Base-by-base conservation (phyloP, 1,140 invertebrate genomes). In the Caenorhabditis briggsae region DNA sequence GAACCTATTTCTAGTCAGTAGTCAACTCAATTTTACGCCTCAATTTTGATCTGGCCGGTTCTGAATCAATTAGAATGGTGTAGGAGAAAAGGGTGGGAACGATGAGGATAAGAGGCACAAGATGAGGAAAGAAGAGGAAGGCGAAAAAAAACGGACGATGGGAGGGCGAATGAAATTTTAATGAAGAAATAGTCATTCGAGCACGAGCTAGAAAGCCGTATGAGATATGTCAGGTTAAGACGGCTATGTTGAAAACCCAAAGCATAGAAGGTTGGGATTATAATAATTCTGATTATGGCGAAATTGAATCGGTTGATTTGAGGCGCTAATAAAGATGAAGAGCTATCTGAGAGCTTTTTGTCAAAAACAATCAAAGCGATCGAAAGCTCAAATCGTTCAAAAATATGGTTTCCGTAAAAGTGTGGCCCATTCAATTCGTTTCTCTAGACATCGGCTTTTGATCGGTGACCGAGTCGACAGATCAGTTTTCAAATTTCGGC, bases 21-120 rank as follows among this genome's bases (percentile, higher is more conserved):
- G 41, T 70, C 41, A 16, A 43, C 8, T 70, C 64, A 70, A 70
- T 70, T 70, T 70, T 46, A 70, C 64, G 64, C 64, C 43, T 70
- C 41, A 70, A 70, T 78, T 41, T 53, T 78, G 70, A 78, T 78
- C 46, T 23, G 33, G 43, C 23, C 70, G 46, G 70, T 50, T 11
- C 70, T 23, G 46, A 78, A 50, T 78, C 70, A 78, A 50, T 78
- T 50, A 78, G 70, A n/a, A 78, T 78, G 14, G 7, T n/a, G 46
- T n/a, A 46, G 7, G 33, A 18, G 65, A n/a, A 43, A 53, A 78
- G 23, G 11, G 70, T 43, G 18, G 5, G 41, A 43, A 18, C 8
- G 6, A 20, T 43, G 14, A 25, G 33, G 41, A 70, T 43, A n/a
- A n/a, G 14, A n/a, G 33, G 70, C 33, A 33, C 33, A 33, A 33